Base-by-base conservation (phyloP, 2,113 vertebrate genomes). In the Illadopsis cleaveri region DNA sequence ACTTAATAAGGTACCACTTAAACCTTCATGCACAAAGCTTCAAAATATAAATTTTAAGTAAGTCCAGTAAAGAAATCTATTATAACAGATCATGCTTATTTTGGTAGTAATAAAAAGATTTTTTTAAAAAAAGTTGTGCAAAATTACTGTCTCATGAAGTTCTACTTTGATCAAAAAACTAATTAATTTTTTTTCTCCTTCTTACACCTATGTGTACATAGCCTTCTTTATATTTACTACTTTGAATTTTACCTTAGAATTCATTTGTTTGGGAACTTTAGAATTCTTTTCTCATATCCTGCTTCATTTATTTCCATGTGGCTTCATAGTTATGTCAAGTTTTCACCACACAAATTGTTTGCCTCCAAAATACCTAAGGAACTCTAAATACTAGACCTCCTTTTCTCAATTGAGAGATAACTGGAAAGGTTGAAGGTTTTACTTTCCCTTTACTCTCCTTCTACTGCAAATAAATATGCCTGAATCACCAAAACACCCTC, bases 191-290 rank as follows among this genome's bases (percentile, higher is more conserved):
- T 77, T 78, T 86, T 61, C 4, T 85, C 21, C 68, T 54, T 71
- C 42, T 61, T 45, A 33, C 16, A 27, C 6, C 5, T 42, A 38
- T 13, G 13, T 40, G 64, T 60, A 7, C 21, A 31, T 8, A 72
- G 2, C 4, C 13, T 73, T 60, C 6, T n/a, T 60, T 87, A 24
- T 3, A 13, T 71, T 70, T 75, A 48, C 30, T 0, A 0, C 2
- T 60, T 71, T 70, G n/a, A 1, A 54, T 87, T 80, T 54, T 45
- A 23, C 16, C 11, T 56, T 70, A 60, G 87, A 51, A 48, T 65
- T 8, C 0, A 20, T 27, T 73, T 61, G 18, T 84, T 51, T 61
- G 22, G 2, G 11, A 56, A 30, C 1, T 70, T 87, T 13, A 47
- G 9, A 78, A 77, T 51, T 42, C 1, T 87, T 69, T 61, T 73